These are phyloP conservation scores for Halocynthia roretzi DNA, from an alignment of 23 tunicate genomes.

Conservation along the genomic window DNA sequence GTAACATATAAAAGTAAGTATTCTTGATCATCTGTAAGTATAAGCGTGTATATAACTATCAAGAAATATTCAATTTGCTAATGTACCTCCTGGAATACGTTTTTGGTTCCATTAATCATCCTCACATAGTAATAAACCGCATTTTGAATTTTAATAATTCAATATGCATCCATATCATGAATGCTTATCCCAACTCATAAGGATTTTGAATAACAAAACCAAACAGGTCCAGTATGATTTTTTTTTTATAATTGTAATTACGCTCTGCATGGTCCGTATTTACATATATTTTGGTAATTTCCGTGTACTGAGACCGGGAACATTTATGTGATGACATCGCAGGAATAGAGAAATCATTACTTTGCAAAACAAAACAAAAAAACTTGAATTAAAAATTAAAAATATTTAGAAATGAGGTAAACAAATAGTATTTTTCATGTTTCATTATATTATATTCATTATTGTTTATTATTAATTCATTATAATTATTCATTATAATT, in stretches of 20 bases:
- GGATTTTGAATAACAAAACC: too few relatives aligned
- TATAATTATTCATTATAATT: too few relatives aligned
- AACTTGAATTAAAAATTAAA: neutral
- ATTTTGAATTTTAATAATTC: neutral
- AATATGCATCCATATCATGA: neutral
- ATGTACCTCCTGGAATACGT: neutral
- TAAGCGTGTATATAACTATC: neutral
- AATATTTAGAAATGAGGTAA: neutral
- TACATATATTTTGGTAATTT: too few relatives aligned
- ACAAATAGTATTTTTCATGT: neutral
- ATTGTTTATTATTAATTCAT: neutral
- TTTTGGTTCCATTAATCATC: neutral
- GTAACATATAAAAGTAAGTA: conserved; percentile 35
- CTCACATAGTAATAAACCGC: neutral
- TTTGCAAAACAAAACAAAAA: neutral
- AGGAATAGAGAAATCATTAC: too few relatives aligned
- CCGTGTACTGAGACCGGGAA: too few relatives aligned
- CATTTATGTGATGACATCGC: too few relatives aligned
- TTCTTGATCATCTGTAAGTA: neutral
- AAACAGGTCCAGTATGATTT: too few relatives aligned
- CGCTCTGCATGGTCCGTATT: too few relatives aligned
- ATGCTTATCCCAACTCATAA: too few relatives aligned
- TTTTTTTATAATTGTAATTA: too few relatives aligned
- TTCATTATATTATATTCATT: neutral
- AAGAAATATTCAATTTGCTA: neutral